Base-by-base conservation (phyloP, 2,888 invertebrate species). In the Imbricaverruca yamaguchii region DNA sequence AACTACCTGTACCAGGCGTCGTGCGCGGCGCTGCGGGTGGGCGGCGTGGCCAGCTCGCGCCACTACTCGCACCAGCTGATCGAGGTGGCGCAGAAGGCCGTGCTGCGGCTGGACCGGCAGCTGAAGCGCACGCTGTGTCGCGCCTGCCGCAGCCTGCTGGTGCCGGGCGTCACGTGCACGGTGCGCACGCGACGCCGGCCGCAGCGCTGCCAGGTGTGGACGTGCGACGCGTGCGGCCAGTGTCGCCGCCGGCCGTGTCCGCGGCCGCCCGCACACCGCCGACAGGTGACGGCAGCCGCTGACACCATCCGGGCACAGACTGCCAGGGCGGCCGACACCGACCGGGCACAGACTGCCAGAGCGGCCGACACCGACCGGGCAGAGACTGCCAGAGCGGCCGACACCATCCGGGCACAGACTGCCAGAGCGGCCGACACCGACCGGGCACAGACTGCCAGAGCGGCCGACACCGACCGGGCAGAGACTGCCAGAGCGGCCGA, bases 1-100 rank as follows among this genome's bases (percentile, higher is more conserved):
- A 81, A 92, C 92, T 88, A 93, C 91, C 87, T 93, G 92, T 82
- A 93, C 93, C 88, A 74, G 74, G 53, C 53, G 88, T 86, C 88
- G 88, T 81, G 87, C 88, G 61, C 88, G 85, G 87, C 94, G 93
- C 10, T 91, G 90, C 86, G 94, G 93, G 18, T 91, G 91, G 79
- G 92, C 87, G 81, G 85, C 85, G 18, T 84, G 80, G 39, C 39
- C 74, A 21, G 7, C 18, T 57, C 59, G 25, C 18, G 39, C 53
- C 74, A 53, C 74, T 74, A 74, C 53, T 53, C 74, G 2, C 74
- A 53, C 74, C 53, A 53, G 74, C 74, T 74, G 18, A 12, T 9
- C 39, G 53, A 53, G 21, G n/a, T 74, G 53, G 15, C 53, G 12
- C 74, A 74, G 74, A 74, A 74, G 74, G 74, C 74, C 18, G 74